Conservation (phyloP, 2,888 invertebrate genomes). For the Halictus ligatus region DNA sequence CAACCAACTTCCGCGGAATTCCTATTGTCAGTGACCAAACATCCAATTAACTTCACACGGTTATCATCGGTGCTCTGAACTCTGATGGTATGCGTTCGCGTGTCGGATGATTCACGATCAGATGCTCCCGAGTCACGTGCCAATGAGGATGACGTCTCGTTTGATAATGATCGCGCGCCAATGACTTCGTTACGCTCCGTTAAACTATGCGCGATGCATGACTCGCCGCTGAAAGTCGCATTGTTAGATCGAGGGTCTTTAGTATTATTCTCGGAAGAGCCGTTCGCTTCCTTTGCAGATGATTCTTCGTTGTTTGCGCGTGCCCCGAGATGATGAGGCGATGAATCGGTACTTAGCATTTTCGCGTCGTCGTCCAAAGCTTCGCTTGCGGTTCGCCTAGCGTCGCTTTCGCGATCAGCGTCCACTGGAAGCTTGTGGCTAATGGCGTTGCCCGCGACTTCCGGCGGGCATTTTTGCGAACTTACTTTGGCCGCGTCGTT, state of each 20-base stretch:
- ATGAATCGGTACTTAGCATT: slow-evolving; percentile 16
- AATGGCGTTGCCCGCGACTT: slow-evolving; percentile 5
- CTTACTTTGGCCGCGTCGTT: slow-evolving; percentile 30
- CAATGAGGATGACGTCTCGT: slow-evolving; percentile 32
- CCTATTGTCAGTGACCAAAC: slow-evolving; percentile 17
- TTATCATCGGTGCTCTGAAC: slow-evolving; percentile 18
- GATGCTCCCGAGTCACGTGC: slow-evolving; percentile 28
- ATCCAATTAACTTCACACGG: slow-evolving; percentile 38
- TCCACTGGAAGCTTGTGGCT: background rate
- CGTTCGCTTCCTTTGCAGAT: slow-evolving; percentile 51
- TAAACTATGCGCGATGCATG: background rate
- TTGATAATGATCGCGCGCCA: slow-evolving; percentile 52
- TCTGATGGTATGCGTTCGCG: slow-evolving; percentile 8
- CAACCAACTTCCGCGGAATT: background rate
- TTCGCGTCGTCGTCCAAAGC: background rate
- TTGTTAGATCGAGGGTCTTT: slow-evolving; percentile 36
- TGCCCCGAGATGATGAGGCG: slow-evolving; percentile 9
- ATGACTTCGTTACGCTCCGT: slow-evolving; percentile 35
- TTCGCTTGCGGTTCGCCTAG: background rate
- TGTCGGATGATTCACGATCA: slow-evolving; percentile 39
- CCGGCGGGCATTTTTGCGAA: slow-evolving; percentile 24
- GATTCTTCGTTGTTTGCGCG: slow-evolving; percentile 5
- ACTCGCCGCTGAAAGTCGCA: slow-evolving; percentile 19
- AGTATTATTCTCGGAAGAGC: slow-evolving; percentile 52
- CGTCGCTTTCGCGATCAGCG: background rate